These are phyloP conservation scores for Eupeodes luniger DNA, from an alignment of 2,888 invertebrate species.

Conservation along the genomic window DNA sequence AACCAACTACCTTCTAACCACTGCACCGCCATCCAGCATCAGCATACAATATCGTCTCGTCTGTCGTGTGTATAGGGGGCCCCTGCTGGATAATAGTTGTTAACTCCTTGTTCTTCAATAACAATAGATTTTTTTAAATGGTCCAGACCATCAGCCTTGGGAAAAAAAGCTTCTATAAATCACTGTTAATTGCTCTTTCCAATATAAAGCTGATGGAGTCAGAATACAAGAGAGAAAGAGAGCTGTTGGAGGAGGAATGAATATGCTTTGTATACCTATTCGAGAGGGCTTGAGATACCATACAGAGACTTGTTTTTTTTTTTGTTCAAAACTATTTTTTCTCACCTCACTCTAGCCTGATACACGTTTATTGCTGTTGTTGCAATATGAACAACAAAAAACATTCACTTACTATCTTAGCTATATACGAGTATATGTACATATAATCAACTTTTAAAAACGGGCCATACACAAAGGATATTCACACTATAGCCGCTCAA, in stretches of 20 bases:
- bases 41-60: background rate
- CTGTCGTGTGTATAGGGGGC: background rate
- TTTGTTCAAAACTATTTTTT: slow-evolving; percentile 46
- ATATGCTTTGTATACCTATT: too few species aligned
- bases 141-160: slow-evolving; percentile 11
- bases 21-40: background rate
- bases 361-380: background rate
- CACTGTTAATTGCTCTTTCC: slow-evolving; percentile 41
- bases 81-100: slow-evolving; percentile 23
- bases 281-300: background rate
- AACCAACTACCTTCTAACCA: too few species aligned
- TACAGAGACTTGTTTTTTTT: slow-evolving; percentile 17
- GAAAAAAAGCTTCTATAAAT: slow-evolving; percentile 39
- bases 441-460: slow-evolving; percentile 33
- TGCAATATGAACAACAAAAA: slow-evolving; percentile 10
- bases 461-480: slow-evolving; percentile 61
- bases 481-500: slow-evolving; percentile 46
- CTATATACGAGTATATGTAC: background rate
- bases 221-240: background rate
- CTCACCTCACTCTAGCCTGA: background rate
- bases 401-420: background rate
- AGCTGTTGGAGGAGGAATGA: background rate
- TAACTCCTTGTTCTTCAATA: slow-evolving; percentile 47
- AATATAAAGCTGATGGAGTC: background rate
- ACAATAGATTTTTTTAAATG: slow-evolving; percentile 42